Conservation (phyloP, 2,113 vertebrate genomes). For the Hippocampus comes region DNA sequence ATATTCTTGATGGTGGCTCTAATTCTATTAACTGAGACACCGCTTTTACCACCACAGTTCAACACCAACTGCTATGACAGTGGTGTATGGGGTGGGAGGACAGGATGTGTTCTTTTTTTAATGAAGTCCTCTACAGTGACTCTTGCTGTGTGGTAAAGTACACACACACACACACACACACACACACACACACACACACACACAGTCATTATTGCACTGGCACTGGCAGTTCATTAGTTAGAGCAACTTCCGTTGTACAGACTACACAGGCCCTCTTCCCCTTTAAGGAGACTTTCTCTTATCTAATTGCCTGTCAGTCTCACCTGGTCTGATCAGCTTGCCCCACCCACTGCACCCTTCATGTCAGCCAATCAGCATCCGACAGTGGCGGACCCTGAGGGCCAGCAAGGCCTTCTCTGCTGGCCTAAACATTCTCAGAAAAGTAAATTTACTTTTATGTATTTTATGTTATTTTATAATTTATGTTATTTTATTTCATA, state of each 20-base stretch:
- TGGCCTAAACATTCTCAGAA: no score
- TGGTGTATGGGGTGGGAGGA: neutral
- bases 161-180: neutral
- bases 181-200: neutral
- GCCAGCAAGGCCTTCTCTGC: no score
- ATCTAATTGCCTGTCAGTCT: neutral
- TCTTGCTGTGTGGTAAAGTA: neutral
- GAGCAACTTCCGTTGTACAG: neutral
- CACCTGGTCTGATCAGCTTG: neutral
- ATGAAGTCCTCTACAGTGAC: neutral
- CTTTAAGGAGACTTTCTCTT: neutral
- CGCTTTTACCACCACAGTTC: slow-evolving; percentile 4
- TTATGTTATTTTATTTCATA: no score
- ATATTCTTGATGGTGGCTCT: slow-evolving; percentile 6
- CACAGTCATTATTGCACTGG: slow-evolving; percentile 15
- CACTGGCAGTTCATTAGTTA: slow-evolving; percentile 25
- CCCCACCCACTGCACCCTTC: neutral
- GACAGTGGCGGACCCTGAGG: no score
- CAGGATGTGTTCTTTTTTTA: neutral
- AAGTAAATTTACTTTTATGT: no score
- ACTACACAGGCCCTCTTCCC: slow-evolving; percentile 20
- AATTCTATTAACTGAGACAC: slow-evolving; percentile 19
- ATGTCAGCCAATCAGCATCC: neutral
- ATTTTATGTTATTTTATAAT: no score
- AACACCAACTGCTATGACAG: neutral